Evolutionary conservation across 2,113 vertebrate species (phyloP).

Genomic region (Dendrocopos noguchii): DNA sequence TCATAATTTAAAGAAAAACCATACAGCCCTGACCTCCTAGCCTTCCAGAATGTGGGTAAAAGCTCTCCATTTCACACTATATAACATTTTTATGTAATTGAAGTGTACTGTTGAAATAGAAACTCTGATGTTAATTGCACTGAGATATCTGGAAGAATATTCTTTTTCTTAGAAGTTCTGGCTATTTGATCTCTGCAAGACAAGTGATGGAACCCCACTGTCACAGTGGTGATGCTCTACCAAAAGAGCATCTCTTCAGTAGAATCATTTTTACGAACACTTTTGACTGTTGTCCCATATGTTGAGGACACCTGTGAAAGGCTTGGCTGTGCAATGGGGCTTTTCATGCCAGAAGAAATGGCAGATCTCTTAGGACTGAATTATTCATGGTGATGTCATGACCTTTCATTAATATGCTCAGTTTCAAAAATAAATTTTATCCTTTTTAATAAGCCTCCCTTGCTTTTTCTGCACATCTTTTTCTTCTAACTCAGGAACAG

Average conservation of each 20-base stretch:
- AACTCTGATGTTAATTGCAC: conserved; percentile 1
- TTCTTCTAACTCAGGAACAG: background rate
- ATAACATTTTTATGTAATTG: background rate
- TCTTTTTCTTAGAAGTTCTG: conserved; percentile 20
- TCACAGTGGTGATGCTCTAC: background rate
- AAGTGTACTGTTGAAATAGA: background rate
- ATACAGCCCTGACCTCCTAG: background rate
- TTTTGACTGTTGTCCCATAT: conserved; percentile 13
- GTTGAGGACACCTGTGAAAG: background rate
- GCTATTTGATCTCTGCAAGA: conserved; percentile 9
- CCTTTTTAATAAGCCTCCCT: background rate
- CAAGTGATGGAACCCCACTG: background rate
- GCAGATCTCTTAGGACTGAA: conserved; percentile 23
- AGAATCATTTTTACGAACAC: conserved; percentile 30
- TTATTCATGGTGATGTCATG: background rate
- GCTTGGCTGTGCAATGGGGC: background rate
- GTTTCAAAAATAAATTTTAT: conserved; percentile 25
- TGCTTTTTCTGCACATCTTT: background rate
- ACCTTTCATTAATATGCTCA: conserved; percentile 30
- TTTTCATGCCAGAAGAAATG: conserved; percentile 40
- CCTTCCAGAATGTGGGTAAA: background rate
- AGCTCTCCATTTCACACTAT: background rate
- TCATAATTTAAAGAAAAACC: background rate
- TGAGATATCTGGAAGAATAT: background rate
- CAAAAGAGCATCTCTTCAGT: background rate